A percentile compares a stretch with the other conserved stretches of the same genome.
These are phyloP conservation scores for Heliangelus exortis DNA, from an alignment of 2,797 vertebrate genomes.

Conservation along the genomic window DNA sequence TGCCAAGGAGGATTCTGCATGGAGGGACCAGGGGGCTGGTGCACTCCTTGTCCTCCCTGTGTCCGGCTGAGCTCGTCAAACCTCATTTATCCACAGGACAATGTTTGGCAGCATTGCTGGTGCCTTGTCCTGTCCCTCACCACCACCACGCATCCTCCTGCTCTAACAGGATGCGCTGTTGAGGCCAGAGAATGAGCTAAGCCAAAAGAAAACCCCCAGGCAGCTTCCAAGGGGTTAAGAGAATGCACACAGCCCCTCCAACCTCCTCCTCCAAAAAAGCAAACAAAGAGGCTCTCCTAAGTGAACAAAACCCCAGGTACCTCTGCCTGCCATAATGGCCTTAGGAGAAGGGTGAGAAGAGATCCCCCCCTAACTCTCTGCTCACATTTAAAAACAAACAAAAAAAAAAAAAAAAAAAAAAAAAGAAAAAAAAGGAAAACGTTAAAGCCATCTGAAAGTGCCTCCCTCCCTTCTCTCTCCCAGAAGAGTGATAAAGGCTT, in stretches of 20 bases:
- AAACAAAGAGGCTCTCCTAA: conserved; percentile 32
- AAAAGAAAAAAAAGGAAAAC: conserved; percentile 49
- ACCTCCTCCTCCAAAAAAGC: neutral
- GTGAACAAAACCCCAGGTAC: neutral
- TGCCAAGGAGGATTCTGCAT: neutral
- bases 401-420: conserved; percentile 50
- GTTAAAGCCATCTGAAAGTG: conserved; percentile 77
- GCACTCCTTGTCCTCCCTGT: rapidly evolving
- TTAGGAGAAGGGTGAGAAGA: conserved; percentile 19
- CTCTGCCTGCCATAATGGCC: neutral
- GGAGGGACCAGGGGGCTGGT: rapidly evolving
- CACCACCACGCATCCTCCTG: rapidly evolving
- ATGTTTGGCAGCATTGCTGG: neutral
- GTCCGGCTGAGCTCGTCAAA: rapidly evolving
- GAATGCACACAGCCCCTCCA: neutral
- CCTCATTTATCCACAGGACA: neutral
- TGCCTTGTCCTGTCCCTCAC: neutral
- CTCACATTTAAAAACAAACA: neutral
- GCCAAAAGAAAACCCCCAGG: neutral
- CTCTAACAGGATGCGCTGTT: neutral
- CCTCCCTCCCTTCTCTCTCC: conserved; percentile 73
- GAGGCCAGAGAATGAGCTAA: neutral
- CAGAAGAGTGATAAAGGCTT: conserved; percentile 77
- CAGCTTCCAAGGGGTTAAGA: neutral
- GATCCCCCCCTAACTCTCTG: conserved; percentile 12